Conservation (phyloP, 2,113 vertebrate species). For the Gobius niger region DNA sequence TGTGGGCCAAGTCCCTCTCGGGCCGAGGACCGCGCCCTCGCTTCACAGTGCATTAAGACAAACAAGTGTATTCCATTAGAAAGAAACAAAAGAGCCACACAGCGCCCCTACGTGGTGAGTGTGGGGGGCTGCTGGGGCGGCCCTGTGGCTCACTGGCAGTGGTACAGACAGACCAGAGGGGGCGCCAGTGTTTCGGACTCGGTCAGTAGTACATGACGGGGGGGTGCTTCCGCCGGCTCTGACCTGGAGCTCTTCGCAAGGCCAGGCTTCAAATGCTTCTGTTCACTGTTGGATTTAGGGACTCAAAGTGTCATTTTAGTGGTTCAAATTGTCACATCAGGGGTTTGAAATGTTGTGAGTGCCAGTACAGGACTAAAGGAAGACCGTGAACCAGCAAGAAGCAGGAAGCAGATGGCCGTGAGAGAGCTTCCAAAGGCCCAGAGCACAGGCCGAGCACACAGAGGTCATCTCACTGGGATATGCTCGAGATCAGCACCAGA, state of each 20-base stretch:
- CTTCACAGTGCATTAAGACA: slow-evolving; percentile 85
- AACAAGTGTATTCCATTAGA: slow-evolving; percentile 81
- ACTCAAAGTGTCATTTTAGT: too few relatives aligned
- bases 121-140: slow-evolving; percentile 44
- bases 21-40: slow-evolving; percentile 65
- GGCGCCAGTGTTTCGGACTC: slow-evolving; percentile 47
- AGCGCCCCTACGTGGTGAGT: slow-evolving; percentile 51
- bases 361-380: background rate
- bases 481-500: slow-evolving; percentile 68
- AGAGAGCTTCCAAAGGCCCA: background rate
- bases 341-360: background rate
- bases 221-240: slow-evolving; percentile 54
- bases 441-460: slow-evolving; percentile 41
- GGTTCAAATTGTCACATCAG: too few relatives aligned
- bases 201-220: slow-evolving; percentile 65
- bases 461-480: slow-evolving; percentile 34
- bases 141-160: slow-evolving; percentile 36
- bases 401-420: background rate
- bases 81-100: slow-evolving; percentile 52
- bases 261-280: background rate
- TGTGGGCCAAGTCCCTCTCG: slow-evolving; percentile 55
- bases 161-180: slow-evolving; percentile 48
- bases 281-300: too few relatives aligned
- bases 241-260: slow-evolving; percentile 19
- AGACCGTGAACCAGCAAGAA: background rate